Evolutionary conservation across 2,797 vertebrate species (phyloP).

Genomic region (Mormyrops boulengeri): DNA sequence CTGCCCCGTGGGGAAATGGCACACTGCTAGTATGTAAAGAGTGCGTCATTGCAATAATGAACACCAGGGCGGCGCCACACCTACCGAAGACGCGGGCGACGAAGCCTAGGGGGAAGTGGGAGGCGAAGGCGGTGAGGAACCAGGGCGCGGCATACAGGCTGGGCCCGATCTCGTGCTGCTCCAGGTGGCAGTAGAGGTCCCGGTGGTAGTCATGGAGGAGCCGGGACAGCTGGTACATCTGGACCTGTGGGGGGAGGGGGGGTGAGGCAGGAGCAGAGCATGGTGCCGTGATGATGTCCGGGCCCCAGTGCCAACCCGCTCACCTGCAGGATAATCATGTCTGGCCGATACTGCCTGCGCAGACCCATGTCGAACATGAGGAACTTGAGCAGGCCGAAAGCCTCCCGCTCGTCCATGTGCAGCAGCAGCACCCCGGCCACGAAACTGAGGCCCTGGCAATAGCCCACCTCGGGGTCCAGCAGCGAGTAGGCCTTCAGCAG

Average conservation of each 20-base stretch:
- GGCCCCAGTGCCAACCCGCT: not conserved
- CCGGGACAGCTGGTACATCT: slow-evolving; percentile 96
- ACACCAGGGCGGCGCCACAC: slow-evolving; percentile 23
- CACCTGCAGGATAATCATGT: slow-evolving; percentile 98
- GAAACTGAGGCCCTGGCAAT: slow-evolving; percentile 95
- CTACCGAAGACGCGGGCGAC: slow-evolving; percentile 94
- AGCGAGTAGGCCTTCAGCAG: slow-evolving; percentile 95
- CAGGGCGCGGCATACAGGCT: slow-evolving; percentile 94
- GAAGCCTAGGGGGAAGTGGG: slow-evolving; percentile 92
- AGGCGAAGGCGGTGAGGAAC: slow-evolving; percentile 95
- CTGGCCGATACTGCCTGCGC: slow-evolving; percentile 88
- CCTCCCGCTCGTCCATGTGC: slow-evolving; percentile 91
- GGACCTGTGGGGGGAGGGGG: slow-evolving; percentile 67
- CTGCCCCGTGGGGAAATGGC: not conserved
- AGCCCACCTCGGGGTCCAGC: slow-evolving; percentile 93
- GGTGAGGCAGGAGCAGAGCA: not conserved
- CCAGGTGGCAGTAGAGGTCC: slow-evolving; percentile 85
- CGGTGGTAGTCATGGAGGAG: slow-evolving; percentile 93
- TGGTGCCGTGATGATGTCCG: not conserved
- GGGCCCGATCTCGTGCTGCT: slow-evolving; percentile 89
- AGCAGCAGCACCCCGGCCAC: slow-evolving; percentile 89
- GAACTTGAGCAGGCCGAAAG: slow-evolving; percentile 89
- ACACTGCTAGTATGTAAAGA: not conserved
- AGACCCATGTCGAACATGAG: slow-evolving; percentile 91
- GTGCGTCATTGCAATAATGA: not conserved